Evolutionary conservation across 1,140 invertebrate species (phyloP).

Genomic region (Zophobas morio): DNA sequence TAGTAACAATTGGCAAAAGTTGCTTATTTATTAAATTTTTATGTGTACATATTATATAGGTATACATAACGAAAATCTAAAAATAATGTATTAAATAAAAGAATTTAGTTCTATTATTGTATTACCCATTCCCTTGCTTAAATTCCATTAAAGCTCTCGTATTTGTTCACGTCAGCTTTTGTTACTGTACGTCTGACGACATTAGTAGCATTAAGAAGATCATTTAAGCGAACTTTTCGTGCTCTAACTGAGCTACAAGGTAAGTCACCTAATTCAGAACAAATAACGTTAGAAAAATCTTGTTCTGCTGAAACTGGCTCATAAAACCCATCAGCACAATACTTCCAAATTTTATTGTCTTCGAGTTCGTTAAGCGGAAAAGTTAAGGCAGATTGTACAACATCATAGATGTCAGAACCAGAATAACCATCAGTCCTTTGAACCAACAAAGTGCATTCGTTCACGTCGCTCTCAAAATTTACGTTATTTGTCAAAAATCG

Average conservation of each 20-base stretch:
- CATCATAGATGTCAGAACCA: constrained; percentile 72
- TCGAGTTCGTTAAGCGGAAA: constrained; percentile 70
- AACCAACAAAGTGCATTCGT: constrained; percentile 67
- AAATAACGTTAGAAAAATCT: constrained; percentile 47
- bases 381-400: constrained; percentile 70
- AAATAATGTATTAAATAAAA: constrained; percentile 32
- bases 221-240: constrained; percentile 51
- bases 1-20: constrained; percentile 8
- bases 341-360: constrained; percentile 63
- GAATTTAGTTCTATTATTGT: neutral
- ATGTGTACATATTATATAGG: constrained; percentile 29
- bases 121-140: neutral
- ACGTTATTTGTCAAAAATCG: constrained; percentile 55
- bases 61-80: constrained; percentile 31
- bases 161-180: constrained; percentile 57
- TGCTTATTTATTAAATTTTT: constrained; percentile 33
- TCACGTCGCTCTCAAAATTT: constrained; percentile 36
- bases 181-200: constrained; percentile 55
- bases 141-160: constrained; percentile 54
- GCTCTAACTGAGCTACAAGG: constrained; percentile 55
- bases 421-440: constrained; percentile 71
- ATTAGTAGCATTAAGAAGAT: constrained; percentile 57
- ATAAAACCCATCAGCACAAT: constrained; percentile 56
- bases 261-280: constrained; percentile 53
- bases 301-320: constrained; percentile 49